Base-by-base conservation (phyloP, 2,888 invertebrate genomes). In the Iphiclides podalirius region DNA sequence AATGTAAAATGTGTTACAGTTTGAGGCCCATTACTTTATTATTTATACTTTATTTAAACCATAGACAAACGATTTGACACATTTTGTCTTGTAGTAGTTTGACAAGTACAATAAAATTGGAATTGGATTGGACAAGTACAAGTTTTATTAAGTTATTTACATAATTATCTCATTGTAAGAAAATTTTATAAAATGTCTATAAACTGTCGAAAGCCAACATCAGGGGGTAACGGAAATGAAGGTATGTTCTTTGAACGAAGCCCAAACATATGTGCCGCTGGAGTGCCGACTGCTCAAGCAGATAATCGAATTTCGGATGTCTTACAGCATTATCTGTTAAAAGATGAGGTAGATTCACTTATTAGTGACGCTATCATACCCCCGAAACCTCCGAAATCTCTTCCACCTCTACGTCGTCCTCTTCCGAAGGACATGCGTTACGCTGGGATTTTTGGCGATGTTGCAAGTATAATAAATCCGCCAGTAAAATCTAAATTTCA, bases 181-280 rank as follows among this genome's bases (percentile, higher is more conserved):
- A n/a, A n/a, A n/a, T n/a, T n/a, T n/a, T n/a, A n/a, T 2, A 61
- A 46, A 20, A 79, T 76, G 83, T 77, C 79, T 35, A 65, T 74
- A 37, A 72, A 77, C 54, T 82, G 79, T 53, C 67, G 73, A 48
- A 67, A 61, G 52, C 67, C 66, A 12, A 78, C 78, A 7, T 68
- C 74, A 0, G 85, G 85, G 14, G 87, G 87, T 0, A 87, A 86
- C 52, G 87, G 86, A 1, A 85, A 86, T 48, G 26, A 54, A 9
- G 83, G 79, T 0, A 78, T 68, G 72, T 84, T 79, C 42, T 72
- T 74, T 46, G 84, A 86, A 48, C 73, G 85, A 52, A 68, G 75
- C 49, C 66, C 70, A n/a, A 74, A 66, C 12, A 61, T 87, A 35
- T 84, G 83, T 54, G 79, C 86, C 1, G 86, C 85, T 1, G 87